Evolutionary conservation across 2,888 invertebrate genomes (phyloP), one percentile per base, ranked within the genome.

Genomic region (Caenorhabditis sp.): DNA sequence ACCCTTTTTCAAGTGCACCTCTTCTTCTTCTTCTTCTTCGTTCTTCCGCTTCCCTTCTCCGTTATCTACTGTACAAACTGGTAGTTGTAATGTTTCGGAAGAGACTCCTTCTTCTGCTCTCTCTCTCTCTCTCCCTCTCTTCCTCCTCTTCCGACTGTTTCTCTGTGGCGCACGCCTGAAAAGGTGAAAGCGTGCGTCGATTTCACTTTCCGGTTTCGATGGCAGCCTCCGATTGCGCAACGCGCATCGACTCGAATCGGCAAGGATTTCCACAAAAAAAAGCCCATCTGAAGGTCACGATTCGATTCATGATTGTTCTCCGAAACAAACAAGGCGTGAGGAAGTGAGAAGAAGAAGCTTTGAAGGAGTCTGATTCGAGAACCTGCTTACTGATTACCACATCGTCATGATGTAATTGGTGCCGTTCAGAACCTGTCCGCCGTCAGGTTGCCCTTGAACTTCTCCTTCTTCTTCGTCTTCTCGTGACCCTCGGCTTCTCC

Each of bases 51-150:
- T 61, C 59, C 61, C 66, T 58, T 59, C 68, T 58, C 56, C 56
- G 56, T 66, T 58, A 56, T 48, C 56, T 48, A 59, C 53, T 70
- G 70, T 70, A 70, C 59, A 59, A 70, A 70, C 70, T 70, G 45
- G 70, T 70, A 70, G 70, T 70, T 70, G 70, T 70, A 71, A 71
- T 55, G 71, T 71, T 62, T n/a, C n/a, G n/a, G n/a, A n/a, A 56
- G 30, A 55, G 17, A 37, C 45, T 61, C 46, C 30, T 52, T 35
- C 39, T 50, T 55, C 39, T 55, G 27, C 27, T 71, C 56, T 50
- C n/a, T 48, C 56, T 50, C 26, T 32, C 15, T 39, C 30, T 39
- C 45, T 58, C 27, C 26, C 11, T n/a, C 43, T 15, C 32, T n/a
- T 30, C 39, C 39, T 53, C 32, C 48, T n/a, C 17, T 20, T 6